Evolutionary conservation across 2,888 invertebrate genomes (phyloP).

Genomic region (Rhimphoctona megacephalus): DNA sequence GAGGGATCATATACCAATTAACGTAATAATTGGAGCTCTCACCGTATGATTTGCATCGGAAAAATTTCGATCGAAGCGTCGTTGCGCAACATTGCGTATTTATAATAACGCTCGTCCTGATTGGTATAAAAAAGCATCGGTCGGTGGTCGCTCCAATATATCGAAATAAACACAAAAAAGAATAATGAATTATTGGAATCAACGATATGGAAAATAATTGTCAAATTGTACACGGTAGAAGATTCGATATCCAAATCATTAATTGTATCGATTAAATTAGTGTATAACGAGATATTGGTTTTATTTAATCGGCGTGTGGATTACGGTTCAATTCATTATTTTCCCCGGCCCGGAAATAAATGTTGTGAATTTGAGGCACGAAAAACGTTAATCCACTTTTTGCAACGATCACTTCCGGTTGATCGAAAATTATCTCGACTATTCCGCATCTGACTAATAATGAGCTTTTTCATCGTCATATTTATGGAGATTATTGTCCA

Average conservation of each 20-base stretch:
- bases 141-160: not conserved
- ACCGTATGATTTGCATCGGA: slow-evolving; percentile 28
- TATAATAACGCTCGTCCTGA: slow-evolving; percentile 3
- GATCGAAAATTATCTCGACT: not conserved
- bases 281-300: not conserved
- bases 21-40: slow-evolving; percentile 41
- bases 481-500: not conserved
- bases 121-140: not conserved
- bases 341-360: not conserved
- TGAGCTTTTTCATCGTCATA: not conserved
- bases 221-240: slow-evolving; percentile 25
- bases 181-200: slow-evolving; percentile 29
- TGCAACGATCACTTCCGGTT: not conserved
- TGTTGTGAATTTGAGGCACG: not conserved
- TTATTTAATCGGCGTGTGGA: slow-evolving; percentile 24
- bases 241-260: slow-evolving; percentile 5
- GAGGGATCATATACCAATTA: slow-evolving; percentile 10
- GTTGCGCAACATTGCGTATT: slow-evolving; percentile 22
- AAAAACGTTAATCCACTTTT: not conserved
- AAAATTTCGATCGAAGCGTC: slow-evolving; percentile 16
- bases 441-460: not conserved
- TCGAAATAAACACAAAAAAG: slow-evolving; percentile 16
- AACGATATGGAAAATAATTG: slow-evolving; percentile 25
- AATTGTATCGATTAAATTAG: slow-evolving; percentile 35
- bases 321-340: slow-evolving; percentile 21